These are phyloP conservation scores for Rhodophaea formosa DNA, from an alignment of 2,888 invertebrate genomes.

Conservation along the genomic window DNA sequence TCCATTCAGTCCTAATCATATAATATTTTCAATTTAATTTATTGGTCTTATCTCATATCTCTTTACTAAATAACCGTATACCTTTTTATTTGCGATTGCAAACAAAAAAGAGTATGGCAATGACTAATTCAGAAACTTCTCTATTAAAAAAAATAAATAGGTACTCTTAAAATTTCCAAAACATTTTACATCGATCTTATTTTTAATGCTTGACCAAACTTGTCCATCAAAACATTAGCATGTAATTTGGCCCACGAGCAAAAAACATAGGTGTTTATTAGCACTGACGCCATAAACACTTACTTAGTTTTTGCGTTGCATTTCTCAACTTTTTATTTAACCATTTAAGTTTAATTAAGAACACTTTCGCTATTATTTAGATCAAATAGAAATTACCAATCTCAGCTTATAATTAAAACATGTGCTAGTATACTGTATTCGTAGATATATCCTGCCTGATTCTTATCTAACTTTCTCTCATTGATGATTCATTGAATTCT, in stretches of 20 bases:
- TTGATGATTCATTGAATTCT: constrained; percentile 66
- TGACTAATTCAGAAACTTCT: too few relatives aligned
- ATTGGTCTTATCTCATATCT: too few relatives aligned
- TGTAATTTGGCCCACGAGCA: background rate
- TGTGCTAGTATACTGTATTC: constrained; percentile 25
- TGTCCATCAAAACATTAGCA: background rate
- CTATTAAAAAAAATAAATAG: too few relatives aligned
- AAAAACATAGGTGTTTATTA: background rate
- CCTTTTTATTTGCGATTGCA: too few relatives aligned
- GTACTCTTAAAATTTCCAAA: background rate
- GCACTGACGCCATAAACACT: background rate
- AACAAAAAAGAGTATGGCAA: too few relatives aligned
- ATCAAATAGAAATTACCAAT: constrained; percentile 6
- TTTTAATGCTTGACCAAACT: background rate
- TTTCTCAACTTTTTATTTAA: constrained; percentile 1
- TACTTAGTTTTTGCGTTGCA: background rate
- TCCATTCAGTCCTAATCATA: too few relatives aligned
- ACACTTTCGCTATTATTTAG: constrained; percentile 17
- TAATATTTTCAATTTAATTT: too few relatives aligned
- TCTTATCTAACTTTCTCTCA: constrained; percentile 68
- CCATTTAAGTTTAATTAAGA: constrained; percentile 15
- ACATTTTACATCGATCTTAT: background rate
- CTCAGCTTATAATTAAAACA: constrained; percentile 7
- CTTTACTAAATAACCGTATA: too few relatives aligned
- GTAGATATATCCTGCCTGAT: constrained; percentile 54